Evolutionary conservation across 2,113 vertebrate genomes (phyloP).

Genomic region (Pelmatolapia mariae): DNA sequence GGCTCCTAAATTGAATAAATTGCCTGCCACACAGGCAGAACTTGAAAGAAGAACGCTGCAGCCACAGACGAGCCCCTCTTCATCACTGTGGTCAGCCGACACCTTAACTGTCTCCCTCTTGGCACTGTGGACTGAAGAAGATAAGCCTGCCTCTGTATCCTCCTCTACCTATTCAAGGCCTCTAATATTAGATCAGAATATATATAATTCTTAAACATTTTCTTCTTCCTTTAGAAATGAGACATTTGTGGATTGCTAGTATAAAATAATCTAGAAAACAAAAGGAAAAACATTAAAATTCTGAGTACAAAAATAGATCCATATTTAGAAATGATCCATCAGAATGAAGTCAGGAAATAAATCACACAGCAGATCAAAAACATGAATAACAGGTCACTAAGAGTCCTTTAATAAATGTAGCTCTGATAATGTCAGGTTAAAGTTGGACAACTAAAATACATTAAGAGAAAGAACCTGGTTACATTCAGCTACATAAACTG

Average conservation of each 20-base stretch:
- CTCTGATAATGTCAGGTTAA: background rate
- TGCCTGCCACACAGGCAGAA: no score
- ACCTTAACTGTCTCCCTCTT: background rate
- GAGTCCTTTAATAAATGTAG: rapidly evolving
- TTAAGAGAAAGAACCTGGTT: rapidly evolving
- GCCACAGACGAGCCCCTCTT: no score
- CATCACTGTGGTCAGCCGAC: background rate
- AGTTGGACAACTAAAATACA: background rate
- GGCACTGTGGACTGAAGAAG: background rate
- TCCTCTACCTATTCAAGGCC: background rate
- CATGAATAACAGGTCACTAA: background rate
- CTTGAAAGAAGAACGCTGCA: no score
- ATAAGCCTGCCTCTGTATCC: rapidly evolving
- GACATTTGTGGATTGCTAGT: background rate
- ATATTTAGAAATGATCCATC: background rate
- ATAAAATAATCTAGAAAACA: rapidly evolving
- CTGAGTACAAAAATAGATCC: background rate
- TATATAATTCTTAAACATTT: background rate
- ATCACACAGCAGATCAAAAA: background rate
- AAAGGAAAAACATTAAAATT: background rate
- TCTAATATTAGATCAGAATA: rapidly evolving
- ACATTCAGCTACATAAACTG: background rate
- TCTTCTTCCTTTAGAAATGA: background rate
- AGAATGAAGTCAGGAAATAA: background rate
- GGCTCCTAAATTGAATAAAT: no score